A percentile compares a stretch with the other conserved stretches of the same genome.
Evolutionary conservation across 2,113 vertebrate species (phyloP).

Genomic region (Erythrocercus mccallii): DNA sequence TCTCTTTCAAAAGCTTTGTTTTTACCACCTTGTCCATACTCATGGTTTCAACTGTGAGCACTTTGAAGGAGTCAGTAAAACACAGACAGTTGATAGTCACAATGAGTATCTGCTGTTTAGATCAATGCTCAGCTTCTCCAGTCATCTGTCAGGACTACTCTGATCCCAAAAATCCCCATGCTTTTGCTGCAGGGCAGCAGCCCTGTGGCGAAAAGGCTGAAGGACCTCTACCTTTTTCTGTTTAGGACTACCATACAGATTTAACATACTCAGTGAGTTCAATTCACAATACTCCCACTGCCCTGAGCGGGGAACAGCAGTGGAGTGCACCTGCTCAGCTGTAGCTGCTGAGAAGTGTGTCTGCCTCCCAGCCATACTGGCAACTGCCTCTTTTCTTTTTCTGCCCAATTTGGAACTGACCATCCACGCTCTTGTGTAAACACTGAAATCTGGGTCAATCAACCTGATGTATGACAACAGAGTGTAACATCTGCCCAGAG

Average conservation of each 20-base stretch:
- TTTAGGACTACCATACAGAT: background rate
- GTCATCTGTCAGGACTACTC: background rate
- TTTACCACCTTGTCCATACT: background rate
- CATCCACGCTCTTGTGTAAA: background rate
- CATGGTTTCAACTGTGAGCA: background rate
- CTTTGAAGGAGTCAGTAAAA: background rate
- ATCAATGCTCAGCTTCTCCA: background rate
- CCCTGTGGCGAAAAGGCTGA: background rate
- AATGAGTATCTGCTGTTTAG: background rate
- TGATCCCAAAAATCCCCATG: background rate
- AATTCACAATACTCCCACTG: fast-evolving
- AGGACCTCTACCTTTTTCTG: background rate
- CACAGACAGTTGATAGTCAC: background rate
- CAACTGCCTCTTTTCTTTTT: background rate
- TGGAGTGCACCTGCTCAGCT: background rate
- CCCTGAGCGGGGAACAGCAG: background rate
- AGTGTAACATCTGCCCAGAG: background rate
- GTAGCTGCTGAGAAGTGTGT: background rate
- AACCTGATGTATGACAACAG: background rate
- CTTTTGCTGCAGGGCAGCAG: background rate
- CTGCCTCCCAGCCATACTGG: background rate
- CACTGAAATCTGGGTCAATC: background rate
- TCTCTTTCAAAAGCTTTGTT: background rate
- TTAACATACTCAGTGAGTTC: fast-evolving
- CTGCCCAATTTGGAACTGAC: background rate